These are phyloP conservation scores for Melanostigma gelatinosum DNA, from an alignment of 2,113 vertebrate genomes.

Conservation along the genomic window DNA sequence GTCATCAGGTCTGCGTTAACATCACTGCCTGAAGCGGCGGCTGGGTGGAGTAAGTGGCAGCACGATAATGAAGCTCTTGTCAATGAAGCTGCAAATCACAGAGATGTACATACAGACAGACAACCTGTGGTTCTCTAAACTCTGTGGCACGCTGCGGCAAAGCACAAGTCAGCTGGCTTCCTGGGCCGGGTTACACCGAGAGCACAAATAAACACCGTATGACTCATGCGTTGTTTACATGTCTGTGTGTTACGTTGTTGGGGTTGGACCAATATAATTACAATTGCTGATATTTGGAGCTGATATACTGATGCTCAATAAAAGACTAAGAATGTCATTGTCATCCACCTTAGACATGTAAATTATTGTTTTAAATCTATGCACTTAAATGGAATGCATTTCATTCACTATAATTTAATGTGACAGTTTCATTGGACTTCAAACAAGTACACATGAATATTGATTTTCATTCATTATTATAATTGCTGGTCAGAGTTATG, in stretches of 20 bases:
- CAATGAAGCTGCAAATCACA: slow-evolving; percentile 40
- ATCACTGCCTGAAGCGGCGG: neutral
- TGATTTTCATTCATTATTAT: neutral
- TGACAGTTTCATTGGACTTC: neutral
- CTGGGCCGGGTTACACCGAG: slow-evolving; percentile 21
- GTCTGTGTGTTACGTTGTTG: slow-evolving; percentile 35
- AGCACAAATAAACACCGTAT: slow-evolving; percentile 18
- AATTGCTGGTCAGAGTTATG: neutral
- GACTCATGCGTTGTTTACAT: slow-evolving; percentile 38
- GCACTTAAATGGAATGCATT: neutral
- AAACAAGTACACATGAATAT: neutral
- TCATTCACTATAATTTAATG: neutral
- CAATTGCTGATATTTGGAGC: slow-evolving; percentile 1
- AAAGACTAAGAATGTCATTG: neutral
- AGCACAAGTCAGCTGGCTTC: slow-evolving; percentile 29
- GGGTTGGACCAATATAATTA: slow-evolving; percentile 8
- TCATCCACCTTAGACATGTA: neutral
- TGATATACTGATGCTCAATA: neutral
- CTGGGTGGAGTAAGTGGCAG: slow-evolving; percentile 12
- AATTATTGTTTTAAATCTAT: neutral
- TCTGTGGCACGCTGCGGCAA: slow-evolving; percentile 1
- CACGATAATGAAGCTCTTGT: slow-evolving; percentile 43
- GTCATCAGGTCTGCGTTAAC: slow-evolving; percentile 14
- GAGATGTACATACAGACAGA: slow-evolving; percentile 37
- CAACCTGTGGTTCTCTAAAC: slow-evolving; percentile 49